phyloP scores from a whole-genome alignment of 2,797 vertebrate species.

The Helarctos malayanus region DNA sequence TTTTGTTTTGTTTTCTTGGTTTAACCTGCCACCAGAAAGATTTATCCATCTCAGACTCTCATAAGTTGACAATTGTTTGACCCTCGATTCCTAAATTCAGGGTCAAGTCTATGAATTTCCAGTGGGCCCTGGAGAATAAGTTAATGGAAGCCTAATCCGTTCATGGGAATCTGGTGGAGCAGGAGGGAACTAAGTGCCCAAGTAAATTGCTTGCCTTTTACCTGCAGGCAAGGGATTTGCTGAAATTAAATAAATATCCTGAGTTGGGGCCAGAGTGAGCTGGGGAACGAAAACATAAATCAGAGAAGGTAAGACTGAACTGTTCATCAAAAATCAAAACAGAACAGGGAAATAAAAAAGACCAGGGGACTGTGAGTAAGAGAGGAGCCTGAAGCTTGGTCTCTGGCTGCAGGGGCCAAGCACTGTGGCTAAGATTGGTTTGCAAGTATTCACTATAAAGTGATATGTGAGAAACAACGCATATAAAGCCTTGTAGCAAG shows the following conservation, averaged over 20 bases:
- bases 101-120: background rate
- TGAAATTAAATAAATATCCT: background rate
- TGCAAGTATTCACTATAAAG: background rate
- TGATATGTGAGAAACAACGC: background rate
- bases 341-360: background rate
- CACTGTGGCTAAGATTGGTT: background rate
- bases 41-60: background rate
- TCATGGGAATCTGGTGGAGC: background rate
- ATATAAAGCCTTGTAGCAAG: background rate
- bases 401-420: background rate
- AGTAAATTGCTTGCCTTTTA: background rate
- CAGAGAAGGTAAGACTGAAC: background rate
- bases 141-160: background rate
- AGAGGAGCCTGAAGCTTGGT: background rate
- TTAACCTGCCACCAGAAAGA: background rate
- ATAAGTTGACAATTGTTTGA: background rate
- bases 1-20: background rate
- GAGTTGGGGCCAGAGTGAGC: background rate
- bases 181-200: background rate
- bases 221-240: background rate
- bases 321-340: background rate
- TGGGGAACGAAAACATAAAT: background rate
- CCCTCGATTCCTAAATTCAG: background rate
- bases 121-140: background rate
- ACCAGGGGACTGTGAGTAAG: background rate